Evolutionary conservation across 1,140 invertebrate genomes (phyloP), one percentile per base, ranked within the genome.

Genomic region (Coboldia fuscipes): DNA sequence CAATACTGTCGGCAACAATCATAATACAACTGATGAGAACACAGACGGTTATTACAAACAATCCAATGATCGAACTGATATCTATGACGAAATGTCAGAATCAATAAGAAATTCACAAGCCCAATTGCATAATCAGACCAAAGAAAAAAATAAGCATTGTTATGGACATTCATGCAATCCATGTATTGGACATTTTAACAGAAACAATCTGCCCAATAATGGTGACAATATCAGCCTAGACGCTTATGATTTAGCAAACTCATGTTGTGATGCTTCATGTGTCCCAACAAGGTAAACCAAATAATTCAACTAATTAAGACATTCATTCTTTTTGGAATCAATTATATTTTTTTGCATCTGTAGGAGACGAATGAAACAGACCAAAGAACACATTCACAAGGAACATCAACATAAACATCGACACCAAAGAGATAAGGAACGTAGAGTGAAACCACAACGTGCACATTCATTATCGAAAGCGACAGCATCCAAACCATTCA

Each of bases 181-280:
- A 3, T 83, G 79, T 36, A 63, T 78, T 3, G 54, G 54, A 12
- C 47, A 53, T 18, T 54, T 54, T 34, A 40, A 49, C 3, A 50
- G 48, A 48, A 54, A 53, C 22, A 50, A 39, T 28, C 24, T 24
- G 35, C 24, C 34, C 30, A 57, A 62, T 33, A 68, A 66, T 47
- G 62, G 51, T 22, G 78, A 82, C 37, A 75, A 68, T 36, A 71
- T 69, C 10, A 82, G 76, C 44, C 54, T 83, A 21, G 78, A 83
- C 47, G 78, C 78, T 6, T 84, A 84, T 38, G 77, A 82, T 45
- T 48, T 82, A 12, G 78, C 78, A 2, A 82, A 75, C 54, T 75
- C 78, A 1, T 84, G 79, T 43, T 84, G 80, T 49, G 75, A 80
- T 50, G 73, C 75, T 0, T 74, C 80, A 41, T 84, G 79, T 44